Base-by-base conservation (phyloP, 1,140 invertebrate species). In the Calosoma granatense region DNA sequence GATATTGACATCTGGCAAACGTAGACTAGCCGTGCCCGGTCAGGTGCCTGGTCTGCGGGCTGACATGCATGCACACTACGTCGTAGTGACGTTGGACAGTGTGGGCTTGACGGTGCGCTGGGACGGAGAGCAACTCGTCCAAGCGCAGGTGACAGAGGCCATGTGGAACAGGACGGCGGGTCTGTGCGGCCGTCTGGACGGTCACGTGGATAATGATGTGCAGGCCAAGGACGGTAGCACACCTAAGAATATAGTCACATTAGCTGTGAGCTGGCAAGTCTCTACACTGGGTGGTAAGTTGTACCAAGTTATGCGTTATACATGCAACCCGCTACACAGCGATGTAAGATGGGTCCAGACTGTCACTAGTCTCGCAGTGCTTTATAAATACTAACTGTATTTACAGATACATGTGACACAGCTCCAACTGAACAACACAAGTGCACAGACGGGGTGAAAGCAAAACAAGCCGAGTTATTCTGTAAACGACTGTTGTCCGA, bases 101-200 rank as follows among this genome's bases (percentile, higher is more conserved):
- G 65, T 85, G 2, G 88, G 87, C 0, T 70, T 88, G 2, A 80
- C 77, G 17, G 58, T 94, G n/a, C 84, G 84, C 62, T 94, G 90
- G 90, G 82, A 87, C 61, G 76, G 71, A 20, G 67, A 83, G 76
- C 77, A 81, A 59, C 66, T 81, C 52, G 67, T 86, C 1, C 73
- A 80, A 61, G 70, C 86, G 1, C 81, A 87, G 65, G 83, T 80
- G 0, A 77, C 79, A 2, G 80, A 84, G 23, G 77, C 76, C 20
- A 67, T 90, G 30, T 91, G 86, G 84, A 87, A 88, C 66, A 81
- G 82, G 61, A 88, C 88, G 0, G 78, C 80, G 60, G 92, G 92
- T 47, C 71, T 94, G 0, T 94, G 92, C 67, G 90, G 91, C 0
- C 77, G 72, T 2, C 75, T 90, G 55, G 86, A 94, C 70, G 86